These are phyloP conservation scores for Heliconius congener DNA, from an alignment of 1,140 invertebrate species.

Conservation along the genomic window DNA sequence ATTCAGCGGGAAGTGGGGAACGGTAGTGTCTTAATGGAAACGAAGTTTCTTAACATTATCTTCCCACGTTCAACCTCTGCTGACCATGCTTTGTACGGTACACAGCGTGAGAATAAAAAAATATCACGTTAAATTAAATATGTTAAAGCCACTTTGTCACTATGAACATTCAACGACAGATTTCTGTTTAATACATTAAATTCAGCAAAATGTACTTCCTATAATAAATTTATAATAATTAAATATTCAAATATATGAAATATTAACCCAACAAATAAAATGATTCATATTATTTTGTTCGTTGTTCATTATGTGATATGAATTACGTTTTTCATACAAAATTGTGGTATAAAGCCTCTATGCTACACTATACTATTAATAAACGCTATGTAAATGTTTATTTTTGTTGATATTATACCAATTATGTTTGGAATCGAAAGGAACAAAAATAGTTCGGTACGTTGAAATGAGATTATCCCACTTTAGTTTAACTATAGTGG, in stretches of 20 bases:
- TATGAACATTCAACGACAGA: no score
- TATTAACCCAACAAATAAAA: neutral
- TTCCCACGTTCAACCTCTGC: no score
- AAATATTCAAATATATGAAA: neutral
- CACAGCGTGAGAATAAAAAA: neutral
- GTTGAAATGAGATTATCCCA: neutral
- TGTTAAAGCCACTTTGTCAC: no score
- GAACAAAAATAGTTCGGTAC: neutral
- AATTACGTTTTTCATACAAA: neutral
- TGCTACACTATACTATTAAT: neutral
- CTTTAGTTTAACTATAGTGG: neutral
- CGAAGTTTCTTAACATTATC: no score
- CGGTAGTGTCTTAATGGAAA: no score
- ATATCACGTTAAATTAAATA: no score
- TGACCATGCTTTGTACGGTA: neutral
- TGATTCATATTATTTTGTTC: neutral
- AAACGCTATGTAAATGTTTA: conserved; percentile 1
- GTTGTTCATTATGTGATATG: neutral
- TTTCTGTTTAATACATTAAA: no score
- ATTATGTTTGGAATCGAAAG: neutral
- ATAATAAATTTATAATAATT: no score
- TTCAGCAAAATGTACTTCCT: no score
- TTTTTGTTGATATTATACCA: neutral
- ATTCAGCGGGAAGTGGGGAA: no score
- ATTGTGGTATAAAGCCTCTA: neutral